Percentiles rank a stretch among this genome's conserved stretches.
phyloP scores from a whole-genome alignment of 1,140 invertebrate genomes.

The Megalopta genalis region DNA sequence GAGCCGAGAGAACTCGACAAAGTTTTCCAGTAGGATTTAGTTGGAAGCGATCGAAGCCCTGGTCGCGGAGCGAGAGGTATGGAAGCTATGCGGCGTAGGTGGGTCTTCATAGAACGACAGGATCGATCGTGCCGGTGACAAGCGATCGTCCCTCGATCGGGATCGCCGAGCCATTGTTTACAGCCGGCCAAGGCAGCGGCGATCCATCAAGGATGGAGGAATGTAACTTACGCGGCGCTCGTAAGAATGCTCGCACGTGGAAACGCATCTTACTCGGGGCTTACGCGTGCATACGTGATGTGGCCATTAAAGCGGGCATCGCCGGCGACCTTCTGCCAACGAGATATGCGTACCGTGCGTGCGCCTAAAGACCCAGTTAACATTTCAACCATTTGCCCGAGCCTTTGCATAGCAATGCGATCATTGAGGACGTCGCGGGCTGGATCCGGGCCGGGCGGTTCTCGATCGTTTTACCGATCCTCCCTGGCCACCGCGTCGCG shows the following conservation, averaged over 20 bases:
- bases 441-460: neutral
- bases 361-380: slow-evolving; percentile 5
- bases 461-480: slow-evolving; percentile 1
- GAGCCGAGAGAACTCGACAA: too few species aligned
- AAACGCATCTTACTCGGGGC: slow-evolving; percentile 29
- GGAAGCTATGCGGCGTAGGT: too few species aligned
- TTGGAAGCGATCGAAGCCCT: too few species aligned
- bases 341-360: slow-evolving; percentile 8
- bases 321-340: slow-evolving; percentile 10
- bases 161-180: slow-evolving; percentile 9
- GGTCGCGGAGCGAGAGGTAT: too few species aligned
- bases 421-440: neutral
- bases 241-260: slow-evolving; percentile 42
- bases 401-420: slow-evolving; percentile 1
- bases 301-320: slow-evolving; percentile 26
- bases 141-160: slow-evolving; percentile 4
- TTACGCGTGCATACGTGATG: slow-evolving; percentile 25
- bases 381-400: neutral
- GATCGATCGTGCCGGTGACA: neutral
- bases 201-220: slow-evolving; percentile 28
- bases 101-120: neutral
- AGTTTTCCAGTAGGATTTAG: too few species aligned
- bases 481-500: too few species aligned
- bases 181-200: slow-evolving; percentile 1
- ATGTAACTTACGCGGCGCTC: slow-evolving; percentile 30